A percentile compares a stretch with the other conserved stretches of the same genome.
Conservation (phyloP, 2,797 vertebrate species). For the Phoeniculus purpureus region DNA sequence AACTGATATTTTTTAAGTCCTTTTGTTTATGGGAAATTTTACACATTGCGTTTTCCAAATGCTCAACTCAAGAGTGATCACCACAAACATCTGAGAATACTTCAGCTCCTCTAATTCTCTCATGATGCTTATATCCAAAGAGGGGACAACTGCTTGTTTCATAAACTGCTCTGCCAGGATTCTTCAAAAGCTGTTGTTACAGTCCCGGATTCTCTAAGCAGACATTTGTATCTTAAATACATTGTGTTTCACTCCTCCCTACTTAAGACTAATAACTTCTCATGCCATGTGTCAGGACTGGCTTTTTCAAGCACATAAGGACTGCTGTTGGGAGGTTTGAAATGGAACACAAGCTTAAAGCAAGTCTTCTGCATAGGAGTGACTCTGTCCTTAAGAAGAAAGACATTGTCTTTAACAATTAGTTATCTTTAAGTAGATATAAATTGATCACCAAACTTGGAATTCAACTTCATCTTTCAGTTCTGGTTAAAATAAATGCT, state of each 20-base stretch:
- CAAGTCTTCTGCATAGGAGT: not conserved
- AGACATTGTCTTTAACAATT: too few relatives aligned
- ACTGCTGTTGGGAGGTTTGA: not conserved
- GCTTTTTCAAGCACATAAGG: not conserved
- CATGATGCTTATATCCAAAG: slow-evolving; percentile 70
- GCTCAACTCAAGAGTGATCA: slow-evolving; percentile 53
- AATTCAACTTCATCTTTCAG: slow-evolving; percentile 12
- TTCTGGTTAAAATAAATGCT: slow-evolving; percentile 35
- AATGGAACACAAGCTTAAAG: not conserved
- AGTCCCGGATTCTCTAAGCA: slow-evolving; percentile 4
- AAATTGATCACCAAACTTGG: not conserved
- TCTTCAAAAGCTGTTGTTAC: slow-evolving; percentile 57
- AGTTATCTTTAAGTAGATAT: not conserved
- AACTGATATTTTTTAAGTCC: slow-evolving; percentile 68
- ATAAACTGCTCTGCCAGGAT: slow-evolving; percentile 62
- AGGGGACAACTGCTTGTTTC: slow-evolving; percentile 59
- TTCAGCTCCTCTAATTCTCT: slow-evolving; percentile 76
- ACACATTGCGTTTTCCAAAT: slow-evolving; percentile 74
- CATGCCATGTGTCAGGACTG: not conserved
- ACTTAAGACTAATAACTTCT: not conserved
- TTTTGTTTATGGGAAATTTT: slow-evolving; percentile 78
- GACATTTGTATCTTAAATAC: not conserved
- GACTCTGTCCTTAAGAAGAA: not conserved
- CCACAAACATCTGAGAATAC: slow-evolving; percentile 75
- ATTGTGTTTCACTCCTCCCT: slow-evolving; percentile 19